A percentile compares a stretch with the other conserved stretches of the same genome.
These are phyloP conservation scores for human DNA, from an alignment of 2,113 vertebrate genomes.

Conservation along the genomic window GRCh38 chr7:5433001-5433500, in stretches of 20 bases:
- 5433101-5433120: not conserved
- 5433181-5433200: not conserved
- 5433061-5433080: not conserved
- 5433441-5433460: not conserved
- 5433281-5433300: accelerated
- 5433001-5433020: no score
- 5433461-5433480: not conserved
- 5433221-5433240: accelerated
- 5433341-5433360: not conserved
- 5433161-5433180: not conserved
- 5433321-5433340: not conserved
- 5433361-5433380: not conserved
- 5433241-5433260: not conserved
- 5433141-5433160: not conserved
- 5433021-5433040: not conserved
- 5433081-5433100: not conserved
- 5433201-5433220: not conserved
- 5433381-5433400: accelerated
- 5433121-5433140: no score
- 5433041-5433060: not conserved
- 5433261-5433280: not conserved
- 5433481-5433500: not conserved
- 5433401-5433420: not conserved
- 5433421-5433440: not conserved
- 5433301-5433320: not conserved